A percentile compares a stretch with the other conserved stretches of the same genome.
These are phyloP conservation scores for Hypsibius dujardini DNA, from an alignment of 1,140 invertebrate species.

Conservation along the genomic window DNA sequence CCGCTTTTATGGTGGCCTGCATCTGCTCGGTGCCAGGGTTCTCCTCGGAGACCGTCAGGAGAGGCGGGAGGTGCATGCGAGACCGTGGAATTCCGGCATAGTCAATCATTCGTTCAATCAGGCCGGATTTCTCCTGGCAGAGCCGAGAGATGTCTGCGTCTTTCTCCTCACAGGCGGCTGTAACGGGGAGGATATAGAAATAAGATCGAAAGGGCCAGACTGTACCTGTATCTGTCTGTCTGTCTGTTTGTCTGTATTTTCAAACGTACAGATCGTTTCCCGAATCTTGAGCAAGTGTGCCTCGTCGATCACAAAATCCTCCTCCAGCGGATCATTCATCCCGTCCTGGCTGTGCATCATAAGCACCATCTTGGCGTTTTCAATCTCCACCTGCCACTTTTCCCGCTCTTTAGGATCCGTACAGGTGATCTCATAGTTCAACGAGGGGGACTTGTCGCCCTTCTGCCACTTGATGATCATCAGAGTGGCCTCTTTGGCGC, in stretches of 20 bases:
- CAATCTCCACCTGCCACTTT: slow-evolving; percentile 9
- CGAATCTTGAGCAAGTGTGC: background rate
- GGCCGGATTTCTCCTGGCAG: background rate
- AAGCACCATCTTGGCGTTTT: background rate
- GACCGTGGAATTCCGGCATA: background rate
- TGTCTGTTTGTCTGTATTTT: background rate
- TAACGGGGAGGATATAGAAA: no score
- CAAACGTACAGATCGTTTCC: background rate
- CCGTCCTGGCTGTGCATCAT: background rate
- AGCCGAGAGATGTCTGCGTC: background rate
- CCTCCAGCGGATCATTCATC: background rate
- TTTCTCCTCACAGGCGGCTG: background rate
- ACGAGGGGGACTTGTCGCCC: background rate
- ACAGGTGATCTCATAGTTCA: background rate
- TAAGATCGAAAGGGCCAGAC: no score
- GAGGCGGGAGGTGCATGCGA: no score
- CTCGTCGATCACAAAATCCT: background rate
- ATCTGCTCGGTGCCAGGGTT: background rate
- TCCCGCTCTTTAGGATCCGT: background rate
- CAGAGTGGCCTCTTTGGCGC: background rate
- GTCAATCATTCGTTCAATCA: background rate
- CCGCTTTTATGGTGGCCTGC: background rate
- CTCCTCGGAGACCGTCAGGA: background rate
- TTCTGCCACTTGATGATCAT: background rate
- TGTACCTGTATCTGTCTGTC: no score